Evolutionary conservation across 2,797 vertebrate genomes (phyloP), one percentile per base, ranked within the genome.

Genomic region (Semaprochilodus insignis): DNA sequence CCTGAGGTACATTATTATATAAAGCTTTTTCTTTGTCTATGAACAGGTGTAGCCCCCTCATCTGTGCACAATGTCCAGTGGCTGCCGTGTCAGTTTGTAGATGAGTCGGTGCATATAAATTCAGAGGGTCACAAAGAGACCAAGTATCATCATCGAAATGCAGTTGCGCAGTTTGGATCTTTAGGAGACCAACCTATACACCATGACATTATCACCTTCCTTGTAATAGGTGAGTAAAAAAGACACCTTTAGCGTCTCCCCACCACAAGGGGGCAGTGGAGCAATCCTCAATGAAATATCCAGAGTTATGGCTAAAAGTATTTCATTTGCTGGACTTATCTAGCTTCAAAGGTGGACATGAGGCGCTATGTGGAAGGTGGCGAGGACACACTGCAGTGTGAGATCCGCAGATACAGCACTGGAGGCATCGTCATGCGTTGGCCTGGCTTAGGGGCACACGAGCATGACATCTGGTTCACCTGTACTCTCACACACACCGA

Each of bases 11-110:
- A 15, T 6, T 34, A 14, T 55, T 31, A 31, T 73, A 65, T 67
- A 27, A 25, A 67, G 25, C 14, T 13, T 55, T 71, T 55, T 65
- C n/a, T 31, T 31, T 79, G 27, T 77, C 54, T 76, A 19, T 83
- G 16, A 70, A 34, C 77, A 88, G 89, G 81, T 81, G 71, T 83
- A 21, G 36, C 21, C 14, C 36, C 13, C 2, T 75, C 70, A 65
- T 72, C 88, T 71, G 25, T 78, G 63, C 48, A 82, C 6, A 88
- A 87, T 79, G 52, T 93, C 16, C 73, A 83, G 44, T 94, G 93
- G 94, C 84, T 96, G 70, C 89, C 93, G 2, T 96, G 95, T 84
- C 73, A 82, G n/a, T 94, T 96, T 88, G 85, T 59, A 4, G 95
- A 96, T 79, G 92, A 94, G 48, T 72, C n/a, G 0, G 19, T 90